Evolutionary conservation across 2,888 invertebrate genomes (phyloP), one percentile per base, ranked within the genome.

Genomic region (Scaeva pyrastri): DNA sequence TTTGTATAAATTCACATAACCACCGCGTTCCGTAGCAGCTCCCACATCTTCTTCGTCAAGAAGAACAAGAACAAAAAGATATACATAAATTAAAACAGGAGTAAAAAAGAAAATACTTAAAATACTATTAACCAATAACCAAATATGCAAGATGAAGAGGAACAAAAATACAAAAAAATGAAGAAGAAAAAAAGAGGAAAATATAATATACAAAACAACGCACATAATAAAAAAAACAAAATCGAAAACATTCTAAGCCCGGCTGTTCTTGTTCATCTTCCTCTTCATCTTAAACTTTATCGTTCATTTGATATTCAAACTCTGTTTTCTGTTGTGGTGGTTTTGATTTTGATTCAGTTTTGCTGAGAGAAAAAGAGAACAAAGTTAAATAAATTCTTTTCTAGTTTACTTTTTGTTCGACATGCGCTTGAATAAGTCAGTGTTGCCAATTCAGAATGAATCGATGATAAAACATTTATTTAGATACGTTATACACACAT

Each of bases 211-310:
- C n/a, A n/a, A n/a, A 52, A 16, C n/a, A 43, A 64, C 19, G 31
- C 50, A 56, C 56, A 23, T 39, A 21, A 75, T 23, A 62, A 76
- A 39, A 77, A 77, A 45, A 81, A 45, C 43, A 14, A 41, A 75
- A 73, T 72, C 43, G 23, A 55, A 83, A 83, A 62, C 50, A 74
- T 60, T 83, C 68, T 78, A 83, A 78, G 78, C 83, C 76, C 70
- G 82, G 52, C 52, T 55, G 52, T 10, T 2, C 16, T 14, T 10
- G 55, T 39, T 19, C 39, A 60, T 60, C 21, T 39, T 74, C 78
- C 64, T 78, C 78, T 78, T 31, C 31, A n/a, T n/a, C n/a, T n/a
- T n/a, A 31, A 31, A 7, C 5, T 31, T 31, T 8, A 8, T 31
- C 31, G 31, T 31, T 31, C 3, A 31, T 31, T 31, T 83, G 52